These are phyloP conservation scores for Saguinus midas DNA, from an alignment of 2,113 vertebrate species.

Conservation along the genomic window DNA sequence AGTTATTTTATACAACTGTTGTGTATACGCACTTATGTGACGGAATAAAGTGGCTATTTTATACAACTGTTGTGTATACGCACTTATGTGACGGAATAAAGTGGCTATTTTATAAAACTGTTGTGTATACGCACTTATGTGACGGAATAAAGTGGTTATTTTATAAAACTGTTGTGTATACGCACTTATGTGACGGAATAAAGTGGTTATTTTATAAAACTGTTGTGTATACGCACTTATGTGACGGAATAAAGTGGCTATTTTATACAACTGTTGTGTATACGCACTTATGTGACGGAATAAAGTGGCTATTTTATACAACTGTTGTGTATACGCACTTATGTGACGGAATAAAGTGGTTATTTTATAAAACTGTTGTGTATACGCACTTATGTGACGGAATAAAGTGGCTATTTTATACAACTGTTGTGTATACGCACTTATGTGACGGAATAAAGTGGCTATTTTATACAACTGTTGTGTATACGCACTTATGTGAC, in stretches of 20 bases:
- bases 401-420: not conserved
- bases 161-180: not conserved
- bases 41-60: not conserved
- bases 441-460: not conserved
- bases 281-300: not conserved
- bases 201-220: not conserved
- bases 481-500: not conserved
- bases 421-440: not conserved
- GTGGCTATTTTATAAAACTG: not conserved
- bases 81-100: not conserved
- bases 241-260: not conserved
- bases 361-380: not conserved
- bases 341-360: not conserved
- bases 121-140: not conserved
- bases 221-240: not conserved
- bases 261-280: not conserved
- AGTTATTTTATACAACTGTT: not conserved
- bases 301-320: not conserved
- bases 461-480: not conserved
- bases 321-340: not conserved
- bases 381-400: not conserved
- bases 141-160: not conserved
- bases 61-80: not conserved
- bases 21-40: not conserved
- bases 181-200: not conserved